Percentiles rank a stretch among this genome's conserved stretches.
Conservation (phyloP, 35 echinoderm and acorn worm genomes). For the Lytechinus variegatus region DNA sequence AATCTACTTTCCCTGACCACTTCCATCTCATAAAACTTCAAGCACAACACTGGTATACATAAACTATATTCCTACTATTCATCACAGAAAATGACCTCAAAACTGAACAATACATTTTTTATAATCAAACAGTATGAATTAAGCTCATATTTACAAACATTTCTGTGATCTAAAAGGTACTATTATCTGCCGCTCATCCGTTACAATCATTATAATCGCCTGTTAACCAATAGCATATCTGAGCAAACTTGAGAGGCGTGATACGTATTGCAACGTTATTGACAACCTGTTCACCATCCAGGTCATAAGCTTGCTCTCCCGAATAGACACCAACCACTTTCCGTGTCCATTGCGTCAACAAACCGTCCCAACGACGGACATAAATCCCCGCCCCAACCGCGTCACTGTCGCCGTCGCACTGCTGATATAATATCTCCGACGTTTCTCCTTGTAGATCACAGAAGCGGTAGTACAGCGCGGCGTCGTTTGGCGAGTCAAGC, state of each 20-base stretch:
- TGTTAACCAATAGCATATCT: conserved; percentile 95
- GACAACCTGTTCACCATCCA: conserved; percentile 36
- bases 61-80: no score
- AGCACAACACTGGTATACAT: no score
- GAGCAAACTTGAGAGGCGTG: conserved; percentile 94
- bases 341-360: conserved; percentile 48
- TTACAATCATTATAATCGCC: conserved; percentile 84
- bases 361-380: conserved; percentile 72
- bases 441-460: conserved; percentile 71
- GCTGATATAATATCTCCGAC: conserved; percentile 66
- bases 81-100: no score
- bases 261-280: conserved; percentile 81
- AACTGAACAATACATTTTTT: no score
- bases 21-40: no score
- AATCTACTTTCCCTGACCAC: no score
- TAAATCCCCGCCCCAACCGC: conserved; percentile 87
- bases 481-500: conserved; percentile 58
- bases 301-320: conserved; percentile 54
- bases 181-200: conserved; percentile 37
- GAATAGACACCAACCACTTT: conserved; percentile 76
- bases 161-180: neutral
- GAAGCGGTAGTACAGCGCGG: conserved; percentile 80
- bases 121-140: neutral
- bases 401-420: conserved; percentile 74
- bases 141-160: neutral